Percentiles rank a stretch among this genome's conserved stretches.
Evolutionary conservation across 1,140 invertebrate genomes (phyloP).

Genomic region (Drosophila arawakana): DNA sequence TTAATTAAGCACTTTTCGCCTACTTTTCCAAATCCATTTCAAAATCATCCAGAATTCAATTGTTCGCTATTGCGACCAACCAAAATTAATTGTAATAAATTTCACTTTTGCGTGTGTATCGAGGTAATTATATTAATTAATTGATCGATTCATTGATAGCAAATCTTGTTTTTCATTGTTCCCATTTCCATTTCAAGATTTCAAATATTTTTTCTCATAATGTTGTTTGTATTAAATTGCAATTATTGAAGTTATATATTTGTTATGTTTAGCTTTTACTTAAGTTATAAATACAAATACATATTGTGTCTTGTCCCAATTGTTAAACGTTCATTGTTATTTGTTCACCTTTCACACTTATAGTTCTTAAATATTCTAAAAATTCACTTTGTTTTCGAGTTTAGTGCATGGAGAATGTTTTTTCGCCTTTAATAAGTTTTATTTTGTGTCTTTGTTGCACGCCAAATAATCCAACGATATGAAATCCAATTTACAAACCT

Average conservation of each 20-base stretch:
- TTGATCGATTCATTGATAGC: background rate
- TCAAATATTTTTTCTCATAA: constrained; percentile 15
- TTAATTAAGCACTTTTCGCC: constrained; percentile 7
- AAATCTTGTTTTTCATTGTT: constrained; percentile 13
- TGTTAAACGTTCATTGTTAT: constrained; percentile 23
- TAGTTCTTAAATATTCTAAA: background rate
- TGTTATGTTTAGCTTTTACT: constrained; percentile 30
- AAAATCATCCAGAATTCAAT: constrained; percentile 10
- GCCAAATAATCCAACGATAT: background rate
- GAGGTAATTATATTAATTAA: background rate
- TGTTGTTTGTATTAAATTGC: constrained; percentile 26
- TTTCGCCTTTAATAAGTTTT: background rate
- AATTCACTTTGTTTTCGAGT: constrained; percentile 3
- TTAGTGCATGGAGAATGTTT: constrained; percentile 8
- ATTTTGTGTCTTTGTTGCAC: constrained; percentile 1
- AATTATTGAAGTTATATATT: constrained; percentile 36
- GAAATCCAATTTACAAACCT: too few relatives aligned
- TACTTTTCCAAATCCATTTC: background rate
- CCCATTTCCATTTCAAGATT: background rate
- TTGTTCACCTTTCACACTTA: constrained; percentile 1
- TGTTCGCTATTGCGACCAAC: background rate
- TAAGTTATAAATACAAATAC: constrained; percentile 29
- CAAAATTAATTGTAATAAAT: background rate
- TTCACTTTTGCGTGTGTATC: background rate
- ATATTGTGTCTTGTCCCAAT: constrained; percentile 16